Conservation (phyloP, 2,888 invertebrate species). For the Metacarcinus magister region DNA sequence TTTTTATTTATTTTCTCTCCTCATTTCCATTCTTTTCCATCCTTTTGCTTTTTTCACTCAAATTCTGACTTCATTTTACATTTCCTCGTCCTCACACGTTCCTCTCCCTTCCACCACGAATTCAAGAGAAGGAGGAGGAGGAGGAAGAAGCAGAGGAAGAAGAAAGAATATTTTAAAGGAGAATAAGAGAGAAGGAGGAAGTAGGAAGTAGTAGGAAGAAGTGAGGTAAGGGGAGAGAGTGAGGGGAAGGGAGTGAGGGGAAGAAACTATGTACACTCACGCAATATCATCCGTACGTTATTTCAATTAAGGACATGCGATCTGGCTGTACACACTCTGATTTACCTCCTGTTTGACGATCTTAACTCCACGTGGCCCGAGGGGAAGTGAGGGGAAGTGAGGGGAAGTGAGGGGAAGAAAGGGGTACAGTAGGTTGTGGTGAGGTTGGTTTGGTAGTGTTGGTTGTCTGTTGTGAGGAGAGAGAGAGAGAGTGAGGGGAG, state of each 20-base stretch:
- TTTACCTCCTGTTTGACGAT: background rate
- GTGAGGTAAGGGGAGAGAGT: background rate
- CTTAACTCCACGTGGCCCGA: background rate
- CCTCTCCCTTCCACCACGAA: background rate
- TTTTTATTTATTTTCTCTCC: background rate
- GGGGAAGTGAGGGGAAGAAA: background rate
- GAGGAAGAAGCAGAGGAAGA: background rate
- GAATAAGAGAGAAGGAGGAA: slow-evolving; percentile 1
- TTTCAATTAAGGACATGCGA: slow-evolving; percentile 41
- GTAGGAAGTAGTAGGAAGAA: background rate
- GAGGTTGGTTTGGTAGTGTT: background rate
- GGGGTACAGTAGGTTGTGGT: background rate
- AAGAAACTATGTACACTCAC: background rate
- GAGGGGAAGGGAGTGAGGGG: background rate
- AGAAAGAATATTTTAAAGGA: background rate
- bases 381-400: background rate
- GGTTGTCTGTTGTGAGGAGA: background rate
- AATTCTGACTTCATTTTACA: background rate
- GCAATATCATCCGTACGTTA: background rate
- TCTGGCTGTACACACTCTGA: background rate
- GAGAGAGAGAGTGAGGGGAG: background rate
- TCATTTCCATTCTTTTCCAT: background rate
- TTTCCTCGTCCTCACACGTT: background rate
- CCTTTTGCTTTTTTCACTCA: background rate
- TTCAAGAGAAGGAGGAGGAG: background rate